Evolutionary conservation across 2,113 vertebrate genomes (phyloP), one percentile per base, ranked within the genome.

Genomic region (Lepus europaeus): DNA sequence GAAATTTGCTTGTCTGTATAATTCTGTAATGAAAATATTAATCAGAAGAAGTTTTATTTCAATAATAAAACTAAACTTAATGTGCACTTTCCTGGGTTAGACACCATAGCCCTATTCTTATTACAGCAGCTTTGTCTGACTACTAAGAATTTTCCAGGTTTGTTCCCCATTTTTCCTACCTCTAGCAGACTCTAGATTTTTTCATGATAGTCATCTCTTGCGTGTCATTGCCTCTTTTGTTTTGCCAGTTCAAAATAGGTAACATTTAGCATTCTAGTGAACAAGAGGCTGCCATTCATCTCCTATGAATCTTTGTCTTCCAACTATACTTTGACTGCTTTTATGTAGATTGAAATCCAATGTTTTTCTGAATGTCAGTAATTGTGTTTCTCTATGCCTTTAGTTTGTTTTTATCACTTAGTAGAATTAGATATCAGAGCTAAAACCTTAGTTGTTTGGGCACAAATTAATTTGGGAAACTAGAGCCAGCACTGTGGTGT

Each of bases 21-120:
- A 90, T 82, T 96, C 78, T 72, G 45, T 51, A 78, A 39, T 79
- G 73, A 78, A 93, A 90, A 94, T 49, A 78, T 74, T 86, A 90
- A 83, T 80, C 49, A 95, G 68, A 27, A 93, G 77, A 82, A 56
- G 29, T 20, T 61, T 22, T 59, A 80, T 85, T 77, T 90, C 22
- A 61, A 79, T 74, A 93, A n/a, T 81, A 39, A 95, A 91, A 92
- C 72, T 89, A 49, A 78, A 51, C 29, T 66, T 68, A 45, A 90
- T 49, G 69, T 95, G 31, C 1, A 77, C 64, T 93, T 94, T 81
- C 19, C 49, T 89, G 73, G 61, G 14, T 10, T 66, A 80, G 33
- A 66, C 90, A 74, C 91, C 49, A 39, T 72, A 90, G 56, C 61
- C 27, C 27, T 6, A 31, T 87, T 91, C 72, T 89, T 94, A 59